Percentiles rank a stretch among this genome's conserved stretches.
Conservation (phyloP, 2,888 invertebrate genomes). For the Lymantria monacha region DNA sequence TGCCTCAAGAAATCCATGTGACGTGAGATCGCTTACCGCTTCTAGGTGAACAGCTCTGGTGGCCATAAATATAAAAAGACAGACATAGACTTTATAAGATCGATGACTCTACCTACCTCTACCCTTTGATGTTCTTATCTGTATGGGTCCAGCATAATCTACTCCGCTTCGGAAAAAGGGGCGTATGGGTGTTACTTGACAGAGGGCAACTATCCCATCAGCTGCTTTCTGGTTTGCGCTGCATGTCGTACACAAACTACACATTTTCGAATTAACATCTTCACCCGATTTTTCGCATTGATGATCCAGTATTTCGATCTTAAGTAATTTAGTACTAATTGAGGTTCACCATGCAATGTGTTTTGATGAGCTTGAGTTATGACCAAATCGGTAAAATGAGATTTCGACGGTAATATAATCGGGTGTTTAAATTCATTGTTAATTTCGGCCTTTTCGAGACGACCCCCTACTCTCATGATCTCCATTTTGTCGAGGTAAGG, state of each 20-base stretch:
- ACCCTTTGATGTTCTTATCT: background rate
- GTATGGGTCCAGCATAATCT: background rate
- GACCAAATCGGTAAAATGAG: background rate
- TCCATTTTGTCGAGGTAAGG: background rate
- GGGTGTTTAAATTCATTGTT: constrained; percentile 1
- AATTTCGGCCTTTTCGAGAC: background rate
- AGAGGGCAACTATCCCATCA: background rate
- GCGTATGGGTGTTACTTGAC: background rate
- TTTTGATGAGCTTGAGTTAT: background rate
- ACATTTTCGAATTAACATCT: background rate
- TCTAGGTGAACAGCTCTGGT: constrained; percentile 37
- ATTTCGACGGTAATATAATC: background rate
- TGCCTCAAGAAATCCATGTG: constrained; percentile 26
- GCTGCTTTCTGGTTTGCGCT: background rate
- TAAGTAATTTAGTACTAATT: background rate
- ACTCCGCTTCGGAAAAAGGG: background rate
- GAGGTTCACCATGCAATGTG: constrained; percentile 5
- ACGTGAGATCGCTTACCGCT: constrained; percentile 28
- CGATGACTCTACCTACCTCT: constrained; percentile 14
- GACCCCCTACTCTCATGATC: constrained; percentile 3
- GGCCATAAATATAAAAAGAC: constrained; percentile 24
- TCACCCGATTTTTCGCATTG: background rate
- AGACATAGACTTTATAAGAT: constrained; percentile 17
- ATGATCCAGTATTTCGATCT: background rate
- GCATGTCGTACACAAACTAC: background rate